Evolutionary conservation across 2,888 invertebrate genomes (phyloP).

Genomic region (Exocentrus adspersus): DNA sequence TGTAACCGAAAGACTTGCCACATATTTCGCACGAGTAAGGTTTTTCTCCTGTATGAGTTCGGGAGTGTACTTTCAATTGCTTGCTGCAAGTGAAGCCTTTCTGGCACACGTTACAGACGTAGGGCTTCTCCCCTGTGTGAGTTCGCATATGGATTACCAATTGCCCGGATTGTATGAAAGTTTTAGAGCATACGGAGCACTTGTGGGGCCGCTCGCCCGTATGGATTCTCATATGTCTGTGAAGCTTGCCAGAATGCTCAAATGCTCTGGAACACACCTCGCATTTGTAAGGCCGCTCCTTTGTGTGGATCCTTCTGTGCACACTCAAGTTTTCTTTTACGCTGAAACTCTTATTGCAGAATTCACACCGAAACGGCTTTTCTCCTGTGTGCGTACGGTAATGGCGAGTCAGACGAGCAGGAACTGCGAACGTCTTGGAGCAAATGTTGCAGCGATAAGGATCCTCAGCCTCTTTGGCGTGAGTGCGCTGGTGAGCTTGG

Average conservation of each 20-base stretch:
- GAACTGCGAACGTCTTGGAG: slow-evolving; percentile 90
- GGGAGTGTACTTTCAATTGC: slow-evolving; percentile 89
- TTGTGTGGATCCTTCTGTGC: slow-evolving; percentile 89
- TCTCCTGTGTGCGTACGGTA: slow-evolving; percentile 92
- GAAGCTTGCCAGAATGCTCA: slow-evolving; percentile 90
- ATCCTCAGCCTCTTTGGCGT: slow-evolving; percentile 65
- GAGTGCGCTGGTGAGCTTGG: slow-evolving; percentile 58
- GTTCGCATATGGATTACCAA: slow-evolving; percentile 91
- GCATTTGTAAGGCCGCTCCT: slow-evolving; percentile 90
- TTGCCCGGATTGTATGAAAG: slow-evolving; percentile 91
- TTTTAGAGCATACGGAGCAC: slow-evolving; percentile 87
- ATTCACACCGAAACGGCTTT: slow-evolving; percentile 87
- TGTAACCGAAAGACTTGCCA: slow-evolving; percentile 90
- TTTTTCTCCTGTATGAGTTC: slow-evolving; percentile 91
- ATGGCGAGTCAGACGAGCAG: slow-evolving; percentile 85
- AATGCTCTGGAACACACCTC: slow-evolving; percentile 89
- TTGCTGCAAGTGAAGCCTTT: slow-evolving; percentile 94
- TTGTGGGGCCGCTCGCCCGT: slow-evolving; percentile 91
- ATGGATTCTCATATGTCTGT: slow-evolving; percentile 90
- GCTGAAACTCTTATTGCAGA: slow-evolving; percentile 91
- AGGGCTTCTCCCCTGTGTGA: slow-evolving; percentile 87
- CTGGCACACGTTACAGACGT: slow-evolving; percentile 81
- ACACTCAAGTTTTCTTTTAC: slow-evolving; percentile 93
- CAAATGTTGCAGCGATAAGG: slow-evolving; percentile 89
- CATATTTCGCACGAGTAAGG: slow-evolving; percentile 93